Evolutionary conservation across 2,888 invertebrate species (phyloP).

Genomic region (Tipula unca): DNA sequence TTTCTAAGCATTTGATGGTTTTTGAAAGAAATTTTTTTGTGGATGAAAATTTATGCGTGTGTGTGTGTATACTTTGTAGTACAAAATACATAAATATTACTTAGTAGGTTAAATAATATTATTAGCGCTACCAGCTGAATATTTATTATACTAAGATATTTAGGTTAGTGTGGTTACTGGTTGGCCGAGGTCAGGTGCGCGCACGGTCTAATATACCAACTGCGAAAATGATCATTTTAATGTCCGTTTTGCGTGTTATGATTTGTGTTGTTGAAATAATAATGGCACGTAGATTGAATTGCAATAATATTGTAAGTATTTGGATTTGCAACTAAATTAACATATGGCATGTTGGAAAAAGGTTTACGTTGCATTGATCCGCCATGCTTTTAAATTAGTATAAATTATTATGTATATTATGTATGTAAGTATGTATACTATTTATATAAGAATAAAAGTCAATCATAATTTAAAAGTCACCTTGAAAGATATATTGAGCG

Average conservation of each 20-base stretch:
- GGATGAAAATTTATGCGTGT: neutral
- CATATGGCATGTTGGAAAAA: neutral
- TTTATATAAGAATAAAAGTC: neutral
- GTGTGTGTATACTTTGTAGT: neutral
- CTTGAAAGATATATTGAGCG: neutral
- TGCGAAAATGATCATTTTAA: neutral
- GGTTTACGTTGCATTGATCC: neutral
- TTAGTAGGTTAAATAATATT: neutral
- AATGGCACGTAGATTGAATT: neutral
- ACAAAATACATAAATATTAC: neutral
- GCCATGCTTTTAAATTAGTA: neutral
- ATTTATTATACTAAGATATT: neutral
- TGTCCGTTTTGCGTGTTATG: neutral
- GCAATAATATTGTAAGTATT: neutral
- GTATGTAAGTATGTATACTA: neutral
- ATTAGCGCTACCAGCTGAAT: neutral
- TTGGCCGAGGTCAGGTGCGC: neutral
- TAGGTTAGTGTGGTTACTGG: neutral
- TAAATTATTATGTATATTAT: no score
- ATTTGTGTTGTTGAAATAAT: neutral
- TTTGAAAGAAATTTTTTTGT: neutral
- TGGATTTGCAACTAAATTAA: neutral
- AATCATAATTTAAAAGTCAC: neutral
- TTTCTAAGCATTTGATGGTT: neutral
- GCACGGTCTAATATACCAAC: neutral